Evolutionary conservation across 2,888 invertebrate genomes (phyloP).

Genomic region (Mayetiola destructor): DNA sequence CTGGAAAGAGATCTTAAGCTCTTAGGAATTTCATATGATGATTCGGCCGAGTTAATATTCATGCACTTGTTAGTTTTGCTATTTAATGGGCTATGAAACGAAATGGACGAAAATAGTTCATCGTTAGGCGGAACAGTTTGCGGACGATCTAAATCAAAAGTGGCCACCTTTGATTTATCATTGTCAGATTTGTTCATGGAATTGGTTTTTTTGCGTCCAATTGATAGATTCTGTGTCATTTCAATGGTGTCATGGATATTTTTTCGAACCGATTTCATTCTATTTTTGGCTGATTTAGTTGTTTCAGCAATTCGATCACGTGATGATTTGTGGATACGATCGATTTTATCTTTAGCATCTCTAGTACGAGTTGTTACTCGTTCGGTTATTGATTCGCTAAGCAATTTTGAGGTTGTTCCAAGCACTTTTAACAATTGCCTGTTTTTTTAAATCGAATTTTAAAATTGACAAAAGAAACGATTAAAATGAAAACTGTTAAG

Average conservation of each 20-base stretch:
- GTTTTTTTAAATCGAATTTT: neutral
- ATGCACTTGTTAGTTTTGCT: conserved; percentile 23
- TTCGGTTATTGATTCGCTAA: conserved; percentile 33
- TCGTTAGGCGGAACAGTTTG: conserved; percentile 32
- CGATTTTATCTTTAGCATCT: conserved; percentile 31
- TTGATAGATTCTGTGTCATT: conserved; percentile 21
- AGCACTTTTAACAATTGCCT: conserved; percentile 32
- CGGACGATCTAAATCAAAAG: conserved; percentile 27
- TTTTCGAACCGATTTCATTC: conserved; percentile 27
- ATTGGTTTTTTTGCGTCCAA: conserved; percentile 19
- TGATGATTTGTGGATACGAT: conserved; percentile 31
- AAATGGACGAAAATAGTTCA: conserved; percentile 31
- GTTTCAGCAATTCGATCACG: conserved; percentile 29
- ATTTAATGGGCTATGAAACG: conserved; percentile 31
- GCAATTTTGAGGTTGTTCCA: conserved; percentile 31
- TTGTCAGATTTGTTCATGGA: neutral
- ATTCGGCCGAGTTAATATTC: conserved; percentile 25
- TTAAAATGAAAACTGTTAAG: neutral
- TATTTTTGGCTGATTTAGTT: conserved; percentile 18
- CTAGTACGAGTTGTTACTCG: conserved; percentile 31
- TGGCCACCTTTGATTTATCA: conserved; percentile 13
- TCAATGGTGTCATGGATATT: conserved; percentile 21
- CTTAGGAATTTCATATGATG: conserved; percentile 30
- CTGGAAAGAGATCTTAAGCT: conserved; percentile 22
- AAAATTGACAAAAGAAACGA: neutral